Evolutionary conservation across 2,888 invertebrate species (phyloP).

Genomic region (Danaus chrysippus): DNA sequence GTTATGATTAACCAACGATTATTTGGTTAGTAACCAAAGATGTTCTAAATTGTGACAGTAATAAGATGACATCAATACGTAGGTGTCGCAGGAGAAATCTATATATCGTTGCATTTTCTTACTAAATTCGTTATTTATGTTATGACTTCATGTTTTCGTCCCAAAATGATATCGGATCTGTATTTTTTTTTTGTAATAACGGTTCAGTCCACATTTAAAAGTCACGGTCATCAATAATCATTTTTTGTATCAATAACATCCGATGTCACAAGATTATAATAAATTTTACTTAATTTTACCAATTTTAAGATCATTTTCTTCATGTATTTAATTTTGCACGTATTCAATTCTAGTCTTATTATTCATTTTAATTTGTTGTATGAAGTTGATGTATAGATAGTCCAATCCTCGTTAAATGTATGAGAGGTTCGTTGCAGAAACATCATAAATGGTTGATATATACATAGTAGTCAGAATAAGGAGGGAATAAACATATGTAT

Average conservation of each 20-base stretch:
- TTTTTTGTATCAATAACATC: conserved; percentile 39
- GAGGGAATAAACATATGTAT: conserved; percentile 55
- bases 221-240: conserved; percentile 36
- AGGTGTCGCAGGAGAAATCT: conserved; percentile 66
- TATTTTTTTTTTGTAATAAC: conserved; percentile 49
- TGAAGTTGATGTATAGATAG: conserved; percentile 29
- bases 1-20: too few species aligned
- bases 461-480: conserved; percentile 55
- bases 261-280: conserved; percentile 36
- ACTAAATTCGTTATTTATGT: conserved; percentile 43
- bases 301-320: conserved; percentile 25
- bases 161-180: conserved; percentile 56
- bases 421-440: conserved; percentile 59
- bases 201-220: conserved; percentile 51
- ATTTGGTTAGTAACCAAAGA: conserved; percentile 8
- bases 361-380: conserved; percentile 4
- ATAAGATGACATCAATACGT: conserved; percentile 65
- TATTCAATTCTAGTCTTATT: conserved; percentile 20
- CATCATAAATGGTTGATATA: conserved; percentile 54
- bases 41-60: conserved; percentile 42
- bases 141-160: conserved; percentile 70
- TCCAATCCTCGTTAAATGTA: conserved; percentile 58
- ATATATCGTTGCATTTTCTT: conserved; percentile 33
- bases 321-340: conserved; percentile 14
- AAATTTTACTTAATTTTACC: conserved; percentile 32